Base-by-base conservation (phyloP, 1,140 invertebrate genomes). In the Ceratitis capitata region DNA sequence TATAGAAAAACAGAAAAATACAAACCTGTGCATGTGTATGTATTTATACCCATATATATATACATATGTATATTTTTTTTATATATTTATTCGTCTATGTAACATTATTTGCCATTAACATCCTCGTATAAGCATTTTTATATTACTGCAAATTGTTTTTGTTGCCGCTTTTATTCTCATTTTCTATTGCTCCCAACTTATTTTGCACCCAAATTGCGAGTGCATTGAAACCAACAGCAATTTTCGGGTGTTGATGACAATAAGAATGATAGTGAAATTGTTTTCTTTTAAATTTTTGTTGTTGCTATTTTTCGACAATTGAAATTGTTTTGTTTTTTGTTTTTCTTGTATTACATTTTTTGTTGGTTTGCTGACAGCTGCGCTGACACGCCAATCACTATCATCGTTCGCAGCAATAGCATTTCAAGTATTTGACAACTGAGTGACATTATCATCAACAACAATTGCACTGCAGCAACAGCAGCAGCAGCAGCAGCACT, bases 371-470 rank as follows among this genome's bases (percentile, higher is more conserved):
- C n/a, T 78, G 35, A 10, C 69, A 78, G 39, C 69, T 42, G 39
- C 35, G 16, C 35, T 39, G 64, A 39, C 35, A 26, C 26, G 64
- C n/a, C 69, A 35, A 45, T 32, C 7, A 78, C 39, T 45, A 78
- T 45, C 69, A 78, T 45, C 69, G 35, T 39, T 45, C 19, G 69
- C 39, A 45, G 69, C n/a, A 78, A 42, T 78, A 78, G 23, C 69
- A 78, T 78, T 78, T 45, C 69, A 45, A 45, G 26, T 39, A 45
- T 45, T 78, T 78, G 69, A 78, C 69, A 78, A 45, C 39, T 78
- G 69, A 78, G 69, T 78, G 69, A 78, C 69, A 78, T 47, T 78
- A 78, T 78, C 69, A 78, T 78, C 69, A 78, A 78, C 69, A 45
- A 32, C 69, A 78, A 78, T 78, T 78, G 69, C 69, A 39, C 29